Evolutionary conservation across 1,140 invertebrate species (phyloP).

Genomic region (Lepidostoma basale): DNA sequence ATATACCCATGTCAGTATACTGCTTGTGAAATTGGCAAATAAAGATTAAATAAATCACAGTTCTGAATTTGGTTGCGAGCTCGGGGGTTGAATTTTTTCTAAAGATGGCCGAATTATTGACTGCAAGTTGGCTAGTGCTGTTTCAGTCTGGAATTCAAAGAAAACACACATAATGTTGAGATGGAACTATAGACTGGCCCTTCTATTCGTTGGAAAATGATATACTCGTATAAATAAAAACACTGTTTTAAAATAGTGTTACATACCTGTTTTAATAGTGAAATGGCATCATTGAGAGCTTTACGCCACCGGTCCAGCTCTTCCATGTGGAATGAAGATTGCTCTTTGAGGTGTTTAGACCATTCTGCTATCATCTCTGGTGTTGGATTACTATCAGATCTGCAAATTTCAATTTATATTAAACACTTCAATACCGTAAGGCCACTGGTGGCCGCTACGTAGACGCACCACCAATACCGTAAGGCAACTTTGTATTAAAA

Average conservation of each 20-base stretch:
- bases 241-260: background rate
- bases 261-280: slow-evolving; percentile 66
- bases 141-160: slow-evolving; percentile 64
- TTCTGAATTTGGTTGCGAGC: slow-evolving; percentile 45
- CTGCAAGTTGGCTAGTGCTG: slow-evolving; percentile 68
- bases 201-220: too few relatives aligned
- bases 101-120: slow-evolving; percentile 68
- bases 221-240: too few relatives aligned
- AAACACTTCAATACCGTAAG: too few relatives aligned
- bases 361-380: slow-evolving; percentile 77
- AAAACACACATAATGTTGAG: slow-evolving; percentile 17
- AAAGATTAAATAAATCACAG: slow-evolving; percentile 43
- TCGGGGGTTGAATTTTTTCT: slow-evolving; percentile 48
- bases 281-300: slow-evolving; percentile 69
- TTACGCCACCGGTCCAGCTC: slow-evolving; percentile 80
- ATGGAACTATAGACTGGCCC: too few relatives aligned
- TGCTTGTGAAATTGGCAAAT: slow-evolving; percentile 16
- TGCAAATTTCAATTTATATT: slow-evolving; percentile 1
- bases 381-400: slow-evolving; percentile 47
- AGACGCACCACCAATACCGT: too few relatives aligned
- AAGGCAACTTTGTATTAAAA: too few relatives aligned
- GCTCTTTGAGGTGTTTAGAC: slow-evolving; percentile 74
- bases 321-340: slow-evolving; percentile 74
- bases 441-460: too few relatives aligned
- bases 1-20: background rate